Base-by-base conservation (phyloP, 1,140 invertebrate species). In the Cydia splendana region DNA sequence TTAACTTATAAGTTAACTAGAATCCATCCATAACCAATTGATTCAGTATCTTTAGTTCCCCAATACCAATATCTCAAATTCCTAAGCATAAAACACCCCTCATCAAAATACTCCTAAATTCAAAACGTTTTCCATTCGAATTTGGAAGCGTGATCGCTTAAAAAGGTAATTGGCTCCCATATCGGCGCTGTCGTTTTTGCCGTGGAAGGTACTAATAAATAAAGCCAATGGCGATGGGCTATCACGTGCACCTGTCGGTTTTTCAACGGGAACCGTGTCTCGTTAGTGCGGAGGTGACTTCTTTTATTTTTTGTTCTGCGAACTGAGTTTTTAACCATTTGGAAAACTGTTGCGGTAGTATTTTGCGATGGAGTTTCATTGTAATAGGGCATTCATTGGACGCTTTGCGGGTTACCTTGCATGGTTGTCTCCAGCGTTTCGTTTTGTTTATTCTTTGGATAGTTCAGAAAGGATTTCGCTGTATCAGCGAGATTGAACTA, bases 201-300 rank as follows among this genome's bases (percentile, higher is more conserved):
- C 79, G 53, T 18, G 76, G 76, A 81, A 76, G 81, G 81, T 75
- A 67, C 42, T 77, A 81, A 88, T 89, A 88, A 89, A 89, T 89
- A 87, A 87, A 85, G 80, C 81, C 80, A 86, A 83, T 82, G 76
- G 82, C 82, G 81, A 83, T 81, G 80, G 75, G 74, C 84, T 85
- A 90, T 90, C 86, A 90, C 82, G 82, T 86, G 86, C 87, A 90
- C 87, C 88, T 90, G 87, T 83, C 85, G 84, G 84, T 84, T 84
- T 82, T 83, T 81, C 81, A 84, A 83, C 81, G 77, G 75, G 78
- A 10, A 34, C 28, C 51, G 20, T 30, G 38, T 69, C 51, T 24
- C 51, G 74, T 28, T 76, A 81, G 73, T 38, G 34, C 78, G 78
- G 81, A 85, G 53, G 30, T 12, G 71, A 76, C 75, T 82, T 84